phyloP scores from a whole-genome alignment of 2,888 invertebrate species.

The Empis livida region DNA sequence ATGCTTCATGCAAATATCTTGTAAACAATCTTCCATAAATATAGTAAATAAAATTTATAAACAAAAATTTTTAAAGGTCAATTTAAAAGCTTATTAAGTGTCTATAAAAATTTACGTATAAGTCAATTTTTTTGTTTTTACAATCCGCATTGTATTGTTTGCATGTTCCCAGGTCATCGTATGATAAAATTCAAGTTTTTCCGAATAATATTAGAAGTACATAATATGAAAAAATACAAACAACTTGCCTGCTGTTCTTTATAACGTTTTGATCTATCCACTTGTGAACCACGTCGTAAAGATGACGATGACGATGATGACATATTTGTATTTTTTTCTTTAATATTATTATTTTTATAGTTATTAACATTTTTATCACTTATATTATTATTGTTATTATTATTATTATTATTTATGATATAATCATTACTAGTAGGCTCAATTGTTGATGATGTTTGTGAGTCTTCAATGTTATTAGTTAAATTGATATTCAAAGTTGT shows the following conservation, averaged over 20 bases:
- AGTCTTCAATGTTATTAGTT: conserved; percentile 14
- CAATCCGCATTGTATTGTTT: too few species aligned
- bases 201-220: too few species aligned
- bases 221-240: too few species aligned
- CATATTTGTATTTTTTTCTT: conserved; percentile 6
- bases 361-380: conserved; percentile 9
- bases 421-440: conserved; percentile 5
- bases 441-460: conserved; percentile 5
- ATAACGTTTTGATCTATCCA: conserved; percentile 27
- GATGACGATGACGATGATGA: conserved; percentile 10
- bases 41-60: too few species aligned
- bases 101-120: too few species aligned
- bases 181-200: too few species aligned
- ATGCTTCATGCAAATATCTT: too few species aligned
- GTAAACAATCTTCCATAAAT: too few species aligned
- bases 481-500: conserved; percentile 27
- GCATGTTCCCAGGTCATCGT: too few species aligned
- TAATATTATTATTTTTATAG: conserved; percentile 2
- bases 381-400: conserved; percentile 6
- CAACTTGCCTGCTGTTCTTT: conserved; percentile 34
- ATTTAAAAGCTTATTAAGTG: too few species aligned
- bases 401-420: conserved; percentile 6
- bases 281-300: conserved; percentile 23
- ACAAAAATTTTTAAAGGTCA: too few species aligned
- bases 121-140: too few species aligned